A percentile compares a stretch with the other conserved stretches of the same genome.
phyloP scores from a whole-genome alignment of 2,888 invertebrate species.

The Zhuqinia jingwanae region DNA sequence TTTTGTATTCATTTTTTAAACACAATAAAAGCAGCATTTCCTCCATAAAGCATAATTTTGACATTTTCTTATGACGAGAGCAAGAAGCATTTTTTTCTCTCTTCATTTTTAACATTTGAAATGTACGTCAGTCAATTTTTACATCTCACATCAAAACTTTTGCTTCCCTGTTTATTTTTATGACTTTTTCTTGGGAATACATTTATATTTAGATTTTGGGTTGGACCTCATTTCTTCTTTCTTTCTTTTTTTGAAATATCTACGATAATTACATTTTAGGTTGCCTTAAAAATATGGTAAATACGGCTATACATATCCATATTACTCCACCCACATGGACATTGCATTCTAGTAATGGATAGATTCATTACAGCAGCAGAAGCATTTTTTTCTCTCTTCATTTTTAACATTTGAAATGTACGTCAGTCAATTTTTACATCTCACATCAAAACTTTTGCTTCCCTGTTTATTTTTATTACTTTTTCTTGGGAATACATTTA shows the following conservation, averaged over 20 bases:
- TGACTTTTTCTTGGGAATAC: slow-evolving; percentile 61
- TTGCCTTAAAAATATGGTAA: slow-evolving; percentile 23
- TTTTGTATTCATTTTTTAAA: not conserved
- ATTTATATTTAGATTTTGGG: slow-evolving; percentile 66
- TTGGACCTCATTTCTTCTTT: slow-evolving; percentile 23
- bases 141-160: not conserved
- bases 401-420: not conserved
- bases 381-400: not conserved
- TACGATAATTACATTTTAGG: not conserved
- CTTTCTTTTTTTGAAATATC: slow-evolving; percentile 33
- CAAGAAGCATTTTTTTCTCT: not conserved
- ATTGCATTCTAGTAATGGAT: slow-evolving; percentile 6
- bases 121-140: not conserved
- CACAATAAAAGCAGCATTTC: not conserved
- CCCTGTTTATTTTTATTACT: slow-evolving; percentile 44
- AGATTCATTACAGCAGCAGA: slow-evolving; percentile 15
- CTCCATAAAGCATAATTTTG: not conserved
- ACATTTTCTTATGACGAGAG: slow-evolving; percentile 18
- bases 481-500: slow-evolving; percentile 61
- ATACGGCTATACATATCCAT: not conserved
- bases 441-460: not conserved
- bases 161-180: slow-evolving; percentile 33
- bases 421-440: not conserved
- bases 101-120: not conserved
- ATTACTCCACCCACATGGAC: slow-evolving; percentile 17